Conservation (phyloP, 92 coral and sea anemone genomes). For the Siderastrea siderea region DNA sequence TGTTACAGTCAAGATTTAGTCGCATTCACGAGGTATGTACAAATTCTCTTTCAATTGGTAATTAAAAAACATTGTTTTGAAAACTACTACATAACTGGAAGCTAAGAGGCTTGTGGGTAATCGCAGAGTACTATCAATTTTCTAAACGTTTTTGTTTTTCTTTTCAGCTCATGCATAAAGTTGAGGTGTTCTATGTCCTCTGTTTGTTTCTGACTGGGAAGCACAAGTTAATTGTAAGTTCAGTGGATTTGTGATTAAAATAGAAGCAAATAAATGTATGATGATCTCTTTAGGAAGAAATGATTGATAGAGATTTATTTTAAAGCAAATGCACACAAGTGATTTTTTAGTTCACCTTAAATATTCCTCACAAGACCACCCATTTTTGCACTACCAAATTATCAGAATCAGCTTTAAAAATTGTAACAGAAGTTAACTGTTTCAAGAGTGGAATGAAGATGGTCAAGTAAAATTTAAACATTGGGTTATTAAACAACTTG, state of each 20-base stretch:
- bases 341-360: too few relatives aligned
- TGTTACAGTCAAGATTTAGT: constrained; percentile 77
- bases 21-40: constrained; percentile 80
- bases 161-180: constrained; percentile 84
- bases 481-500: not conserved
- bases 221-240: constrained; percentile 87
- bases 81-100: not conserved
- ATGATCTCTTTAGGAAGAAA: not conserved
- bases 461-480: too few relatives aligned
- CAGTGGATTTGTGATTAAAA: not conserved
- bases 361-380: too few relatives aligned
- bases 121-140: not conserved
- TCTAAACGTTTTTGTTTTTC: not conserved
- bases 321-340: too few relatives aligned
- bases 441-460: too few relatives aligned
- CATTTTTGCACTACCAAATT: too few relatives aligned
- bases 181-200: constrained; percentile 95
- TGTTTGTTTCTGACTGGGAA: constrained; percentile 97
- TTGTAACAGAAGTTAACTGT: too few relatives aligned
- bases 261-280: too few relatives aligned
- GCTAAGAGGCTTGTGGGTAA: not conserved
- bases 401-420: too few relatives aligned
- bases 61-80: not conserved
- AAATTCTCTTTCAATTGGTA: not conserved
- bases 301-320: too few relatives aligned